Evolutionary conservation across 2,113 vertebrate species (phyloP), one percentile per base, ranked within the genome.

Genomic region (Sapajus apella): DNA sequence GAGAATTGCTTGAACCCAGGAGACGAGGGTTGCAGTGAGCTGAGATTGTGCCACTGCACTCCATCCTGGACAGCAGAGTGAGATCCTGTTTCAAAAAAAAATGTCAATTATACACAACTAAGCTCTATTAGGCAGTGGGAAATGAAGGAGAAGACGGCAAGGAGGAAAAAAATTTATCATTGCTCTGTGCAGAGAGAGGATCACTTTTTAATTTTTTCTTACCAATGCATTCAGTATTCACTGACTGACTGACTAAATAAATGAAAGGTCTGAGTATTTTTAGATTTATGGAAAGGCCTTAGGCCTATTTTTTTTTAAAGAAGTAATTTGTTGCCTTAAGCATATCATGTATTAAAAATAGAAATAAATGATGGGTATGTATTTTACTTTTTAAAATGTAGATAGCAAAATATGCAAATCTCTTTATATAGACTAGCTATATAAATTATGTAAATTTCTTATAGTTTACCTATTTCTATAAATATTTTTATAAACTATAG

Each of bases 221-320:
- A 23, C 13, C 47, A 70, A 0, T 37, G 56, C 1, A 32, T 37
- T 87, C 17, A 61, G 8, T 70, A n/a, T 66, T 12, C 37, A 9
- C 11, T 55, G 87, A 64, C 73, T 87, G 89, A 35, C 80, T 37
- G 17, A 79, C 16, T 66, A 43, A 55, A 55, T 43, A 73, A 47
- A 55, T 40, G 55, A 84, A 47, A 25, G 58, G 16, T 56, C 32
- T 83, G 80, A 70, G 14, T 79, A 73, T 66, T 95, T 97, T 95
- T 80, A 87, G 91, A 95, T 70, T 92, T 92, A 82, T 82, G 52
- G 55, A 32, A 79, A 92, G 55, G 64, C 25, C 8, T 32, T 89
- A 85, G 16, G 6, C 32, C 35, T 83, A 23, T 18, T 56, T 75
- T 91, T 81, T 35, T 20, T 8, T 5, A 35, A 79, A 61, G 43